These are phyloP conservation scores for Temnothorax curvispinosus DNA, from an alignment of 1,140 invertebrate genomes.

Conservation along the genomic window DNA sequence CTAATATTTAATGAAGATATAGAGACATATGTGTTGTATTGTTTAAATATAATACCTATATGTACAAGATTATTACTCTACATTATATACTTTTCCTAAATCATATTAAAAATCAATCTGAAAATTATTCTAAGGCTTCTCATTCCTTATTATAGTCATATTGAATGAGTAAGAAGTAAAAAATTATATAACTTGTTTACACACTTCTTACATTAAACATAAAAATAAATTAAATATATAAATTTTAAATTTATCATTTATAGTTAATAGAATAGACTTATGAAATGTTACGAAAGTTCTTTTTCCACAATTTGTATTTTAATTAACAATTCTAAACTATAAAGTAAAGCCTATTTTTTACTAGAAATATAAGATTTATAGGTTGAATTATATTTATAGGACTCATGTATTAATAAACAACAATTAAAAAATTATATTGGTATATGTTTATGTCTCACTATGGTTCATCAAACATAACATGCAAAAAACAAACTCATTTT, in stretches of 20 bases:
- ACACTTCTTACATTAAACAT: background rate
- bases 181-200: background rate
- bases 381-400: too few species aligned
- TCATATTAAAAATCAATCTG: background rate
- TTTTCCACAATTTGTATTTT: background rate
- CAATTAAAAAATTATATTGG: too few species aligned
- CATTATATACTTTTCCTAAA: background rate
- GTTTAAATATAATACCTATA: too few species aligned
- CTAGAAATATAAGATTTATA: too few species aligned
- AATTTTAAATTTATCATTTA: background rate
- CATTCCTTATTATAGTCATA: background rate
- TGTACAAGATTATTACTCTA: background rate
- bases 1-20: background rate
- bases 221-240: background rate
- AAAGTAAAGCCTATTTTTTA: too few species aligned
- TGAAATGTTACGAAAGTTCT: background rate
- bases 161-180: background rate
- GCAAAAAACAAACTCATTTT: too few species aligned
- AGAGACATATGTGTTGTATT: background rate
- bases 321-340: too few species aligned
- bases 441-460: too few species aligned
- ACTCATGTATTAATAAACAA: too few species aligned
- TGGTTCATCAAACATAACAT: too few species aligned
- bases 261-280: background rate
- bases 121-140: background rate